Base-by-base conservation (phyloP, 2,113 vertebrate species). In the Ochotona princeps region DNA sequence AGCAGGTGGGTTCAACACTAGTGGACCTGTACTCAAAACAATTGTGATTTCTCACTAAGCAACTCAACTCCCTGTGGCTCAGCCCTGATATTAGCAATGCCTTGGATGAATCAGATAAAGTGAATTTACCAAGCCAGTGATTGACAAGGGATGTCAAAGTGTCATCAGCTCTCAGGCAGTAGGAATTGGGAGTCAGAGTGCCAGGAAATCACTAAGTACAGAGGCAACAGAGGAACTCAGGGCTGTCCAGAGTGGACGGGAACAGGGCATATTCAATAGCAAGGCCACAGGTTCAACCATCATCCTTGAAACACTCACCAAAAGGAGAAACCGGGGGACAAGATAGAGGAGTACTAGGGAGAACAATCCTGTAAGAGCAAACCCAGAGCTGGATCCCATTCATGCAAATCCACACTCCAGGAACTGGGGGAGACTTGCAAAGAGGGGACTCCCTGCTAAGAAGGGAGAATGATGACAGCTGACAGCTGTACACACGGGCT, bases 1-100 rank as follows among this genome's bases (percentile, higher is more conserved):
- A 91, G 78, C 69, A 85, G 89, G 69, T 83, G 13, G 57, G 83
- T n/a, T 92, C 60, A 86, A 90, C 73, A 75, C 35, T 89, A 51
- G 38, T 14, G 92, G 66, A 88, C 44, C 6, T 91, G 17, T 3
- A 30, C 30, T 69, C 44, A 35, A 76, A 80, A 78, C 11, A 28
- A 20, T 32, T 17, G 32, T 89, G 35, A 89, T 82, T 93, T 91
- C 38, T 82, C 72, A 73, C 35, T 82, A 61, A 87, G 57, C 4
- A 84, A 81, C 54, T 92, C 20, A 67, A 28, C 23, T 93, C 60
- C 76, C 32, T 75, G 75, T 67, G 60, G 65, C 70, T 93, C 28
- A 21, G 1, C 70, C 44, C 28, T 79, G 28, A 73, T 44, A 28
- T 51, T 63, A 92, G 28, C 89, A 92, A 63, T 3, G 47, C 8